Conservation (phyloP, 1,140 invertebrate species). For the Eufriesea mexicana region DNA sequence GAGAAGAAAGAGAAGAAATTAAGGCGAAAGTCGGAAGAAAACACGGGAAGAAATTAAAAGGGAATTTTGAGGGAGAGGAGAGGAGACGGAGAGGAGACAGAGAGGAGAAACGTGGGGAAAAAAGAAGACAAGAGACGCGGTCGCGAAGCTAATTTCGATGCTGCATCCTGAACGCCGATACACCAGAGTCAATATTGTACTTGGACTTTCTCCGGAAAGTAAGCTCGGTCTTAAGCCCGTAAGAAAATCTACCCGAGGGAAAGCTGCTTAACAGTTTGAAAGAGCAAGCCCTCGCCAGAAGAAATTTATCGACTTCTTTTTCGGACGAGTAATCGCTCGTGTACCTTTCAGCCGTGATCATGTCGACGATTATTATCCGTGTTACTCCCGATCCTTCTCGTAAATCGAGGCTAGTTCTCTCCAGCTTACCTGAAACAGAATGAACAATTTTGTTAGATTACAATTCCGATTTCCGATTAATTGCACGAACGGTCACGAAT, state of each 20-base stretch:
- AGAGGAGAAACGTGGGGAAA: background rate
- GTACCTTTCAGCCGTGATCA: conserved; percentile 27
- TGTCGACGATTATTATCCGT: conserved; percentile 16
- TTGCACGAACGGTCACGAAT: too few species aligned
- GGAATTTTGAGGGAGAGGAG: background rate
- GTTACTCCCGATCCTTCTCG: background rate
- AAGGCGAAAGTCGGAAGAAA: too few species aligned
- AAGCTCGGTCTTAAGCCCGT: conserved; percentile 26
- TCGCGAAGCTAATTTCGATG: conserved; percentile 52
- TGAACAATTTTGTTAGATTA: background rate
- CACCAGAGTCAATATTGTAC: conserved; percentile 55
- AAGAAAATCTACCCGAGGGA: conserved; percentile 48
- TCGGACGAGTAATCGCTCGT: conserved; percentile 16
- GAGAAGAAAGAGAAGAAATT: too few species aligned
- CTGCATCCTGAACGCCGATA: conserved; percentile 52
- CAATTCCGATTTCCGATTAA: background rate
- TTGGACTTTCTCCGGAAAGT: conserved; percentile 42
- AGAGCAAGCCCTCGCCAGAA: background rate
- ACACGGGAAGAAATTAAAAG: background rate
- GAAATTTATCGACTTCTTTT: conserved; percentile 34
- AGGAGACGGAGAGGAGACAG: background rate
- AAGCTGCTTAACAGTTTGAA: conserved; percentile 49
- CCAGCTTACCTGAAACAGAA: conserved; percentile 56
- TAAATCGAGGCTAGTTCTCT: background rate
- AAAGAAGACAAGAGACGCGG: background rate